These are phyloP conservation scores for Leucosticte australis DNA, from an alignment of 2,113 vertebrate genomes.

Conservation along the genomic window DNA sequence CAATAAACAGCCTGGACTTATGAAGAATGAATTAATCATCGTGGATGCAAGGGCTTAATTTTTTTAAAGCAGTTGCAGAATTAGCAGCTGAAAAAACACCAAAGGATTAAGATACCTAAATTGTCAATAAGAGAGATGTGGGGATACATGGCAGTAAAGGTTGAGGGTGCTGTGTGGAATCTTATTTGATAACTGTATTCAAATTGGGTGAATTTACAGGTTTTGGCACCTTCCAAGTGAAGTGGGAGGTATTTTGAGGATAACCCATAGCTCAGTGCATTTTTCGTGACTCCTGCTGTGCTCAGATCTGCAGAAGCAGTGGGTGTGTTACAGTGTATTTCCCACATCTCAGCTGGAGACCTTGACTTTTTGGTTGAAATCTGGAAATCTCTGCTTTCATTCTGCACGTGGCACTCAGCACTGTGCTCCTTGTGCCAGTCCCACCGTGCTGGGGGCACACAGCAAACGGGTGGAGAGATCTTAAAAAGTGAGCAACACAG, in stretches of 20 bases:
- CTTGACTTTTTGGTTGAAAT: background rate
- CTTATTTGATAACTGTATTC: slow-evolving; percentile 40
- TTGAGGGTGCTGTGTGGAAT: background rate
- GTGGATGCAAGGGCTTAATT: background rate
- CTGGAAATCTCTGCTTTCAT: background rate
- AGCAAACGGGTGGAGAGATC: background rate
- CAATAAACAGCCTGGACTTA: slow-evolving; percentile 33
- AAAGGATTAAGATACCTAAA: background rate
- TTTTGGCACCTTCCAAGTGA: slow-evolving; percentile 46
- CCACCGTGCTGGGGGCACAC: fast-evolving
- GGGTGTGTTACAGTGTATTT: background rate
- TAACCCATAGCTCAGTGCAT: slow-evolving; percentile 9
- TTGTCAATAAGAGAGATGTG: background rate
- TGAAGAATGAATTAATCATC: slow-evolving; percentile 51
- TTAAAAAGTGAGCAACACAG: background rate
- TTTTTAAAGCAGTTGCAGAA: slow-evolving; percentile 9
- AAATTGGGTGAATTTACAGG: slow-evolving; percentile 23
- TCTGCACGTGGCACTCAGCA: background rate
- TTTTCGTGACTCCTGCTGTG: slow-evolving; percentile 37
- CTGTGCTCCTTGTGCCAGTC: fast-evolving
- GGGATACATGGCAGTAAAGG: background rate
- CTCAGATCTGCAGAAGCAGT: slow-evolving; percentile 29
- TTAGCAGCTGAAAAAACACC: background rate
- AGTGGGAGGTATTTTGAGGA: slow-evolving; percentile 59
- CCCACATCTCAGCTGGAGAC: slow-evolving; percentile 9